Base-by-base conservation (phyloP, 2,797 vertebrate genomes). In the Perodicticus potto region DNA sequence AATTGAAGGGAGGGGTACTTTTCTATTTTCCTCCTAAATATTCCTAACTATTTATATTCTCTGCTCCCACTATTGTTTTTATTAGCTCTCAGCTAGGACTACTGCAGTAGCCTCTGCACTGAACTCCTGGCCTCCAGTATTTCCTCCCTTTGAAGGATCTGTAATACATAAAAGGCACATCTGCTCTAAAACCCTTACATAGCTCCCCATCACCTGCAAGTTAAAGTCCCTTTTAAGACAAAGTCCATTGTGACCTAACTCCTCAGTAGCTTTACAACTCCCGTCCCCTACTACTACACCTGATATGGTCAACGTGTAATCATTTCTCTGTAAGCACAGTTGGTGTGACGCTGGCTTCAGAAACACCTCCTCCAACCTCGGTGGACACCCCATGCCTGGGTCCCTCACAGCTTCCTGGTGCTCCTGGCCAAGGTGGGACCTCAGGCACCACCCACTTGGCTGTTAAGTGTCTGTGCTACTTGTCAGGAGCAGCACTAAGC, bases 401-500 rank as follows among this genome's bases (percentile, higher is more conserved):
- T 14, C 19, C 55, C 65, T 49, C 22, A 1, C 3, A 1, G 65
- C 37, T 32, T 5, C 11, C 22, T 0, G 17, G 17, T 17, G 14
- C 70, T 32, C 2, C 14, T 2, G 0, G 17, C 32, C 23, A 29
- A 29, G 22, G 29, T 0, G 2, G 11, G 2, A 0, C 45, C 19
- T 27, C 34, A 0, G 0, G 19, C 5, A 2, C 57, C 17, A 40
- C 23, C 55, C 43, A 2, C n/a, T 25, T 65, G 45, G 27, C 32
- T 16, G n/a, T n/a, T n/a, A 2, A 2, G 16, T 7, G 40, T 9
- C 17, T 13, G 7, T 19, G 67, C 13, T 14, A 14, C n/a, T 73
- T 9, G 49, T 69, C 70, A 70, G 25, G 5, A 4, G 34, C 40
- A 63, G 19, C 67, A 63, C 14, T 7, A 27, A 16, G 23, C 6